Base-by-base conservation (phyloP, 1,140 invertebrate species). In the Aradophagus sp. region DNA sequence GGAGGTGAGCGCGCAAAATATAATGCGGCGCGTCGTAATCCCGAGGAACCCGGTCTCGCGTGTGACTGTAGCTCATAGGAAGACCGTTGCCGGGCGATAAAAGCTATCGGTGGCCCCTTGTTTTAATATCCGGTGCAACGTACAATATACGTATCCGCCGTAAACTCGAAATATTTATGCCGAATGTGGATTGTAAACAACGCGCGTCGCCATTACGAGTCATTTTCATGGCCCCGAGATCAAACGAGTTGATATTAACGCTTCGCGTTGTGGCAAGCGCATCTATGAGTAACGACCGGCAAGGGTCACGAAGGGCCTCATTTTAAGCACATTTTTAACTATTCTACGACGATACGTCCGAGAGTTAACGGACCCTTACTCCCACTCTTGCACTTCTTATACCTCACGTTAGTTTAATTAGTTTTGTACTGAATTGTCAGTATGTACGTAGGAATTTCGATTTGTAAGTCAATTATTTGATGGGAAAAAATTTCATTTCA, bases 91-190 rank as follows among this genome's bases (percentile, higher is more conserved):
- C 11, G 35, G 31, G 35, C 66, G 58, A 62, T 62, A 70, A 70
- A 62, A 62, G 23, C 48, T 61, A 69, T 69, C 55, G 45, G 36
- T 52, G 61, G 48, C 29, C 53, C 45, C 52, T 35, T 53, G 52
- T 69, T 73, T 74, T 65, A 70, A 74, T 67, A 73, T 68, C 36
- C 59, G 45, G 59, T 63, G 71, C 47, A 42, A 26, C 16, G 27
- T 26, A 41, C 17, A 26, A n/a, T 27, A 39, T 29, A 14, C 45
- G 47, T 39, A 50, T 62, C 65, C 56, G 61, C 68, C 67, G 66
- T 78, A 77, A 78, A 77, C 44, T 77, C 72, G 74, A 79, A 79
- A 80, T 79, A 79, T 80, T 80, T 80, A 80, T 80, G 76, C 73
- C 74, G 56, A 75, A 80, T 79, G 71, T 38, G 38, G 52, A 71